Base-by-base conservation (phyloP, 2,113 vertebrate genomes). In the Piaya cayana region DNA sequence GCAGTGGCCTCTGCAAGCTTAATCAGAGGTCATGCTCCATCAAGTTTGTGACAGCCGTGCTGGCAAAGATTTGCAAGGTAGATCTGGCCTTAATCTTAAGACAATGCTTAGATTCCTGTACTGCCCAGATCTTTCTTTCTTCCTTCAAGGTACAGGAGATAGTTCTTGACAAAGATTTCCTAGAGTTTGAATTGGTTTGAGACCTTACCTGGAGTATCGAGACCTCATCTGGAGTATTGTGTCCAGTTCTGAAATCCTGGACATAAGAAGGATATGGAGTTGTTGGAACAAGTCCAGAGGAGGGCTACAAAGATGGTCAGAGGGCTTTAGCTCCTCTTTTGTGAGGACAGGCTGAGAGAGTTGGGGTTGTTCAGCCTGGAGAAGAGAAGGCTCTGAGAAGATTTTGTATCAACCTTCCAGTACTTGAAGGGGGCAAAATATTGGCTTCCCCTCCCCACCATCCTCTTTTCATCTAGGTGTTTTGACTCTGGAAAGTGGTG, bases 1-100 rank as follows among this genome's bases (percentile, higher is more conserved):
- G 62, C 69, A 56, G 84, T 84, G 92, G 92, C 82, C 81, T 87
- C 60, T 87, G 78, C 86, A 91, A 70, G 84, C 67, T 7, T 72
- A 45, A 42, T 36, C 87, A 68, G 92, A 93, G 85, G 82, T 88
- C 19, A 4, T 7, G 49, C 42, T 64, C 90, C 63, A 22, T 34
- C 58, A 12, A 19, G n/a, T 55, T 60, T 45, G 59, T 62, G 76
- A 18, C 23, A 62, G 71, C 78, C 86, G 80, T 27, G 74, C 67
- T 59, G 64, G 85, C 52, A 86, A 50, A 21, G 80, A 15, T 23
- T 67, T 77, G 79, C 36, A 1, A 32, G 0, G 2, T 47, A 29
- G 72, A 2, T 55, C 47, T 59, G 85, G 37, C 55, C 34, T 25
- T 34, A 5, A 2, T 37, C 53, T 55, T 68, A 19, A 55, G 50